Evolutionary conservation across 2,888 invertebrate species (phyloP).

Genomic region (Caenorhabditis parvicauda): DNA sequence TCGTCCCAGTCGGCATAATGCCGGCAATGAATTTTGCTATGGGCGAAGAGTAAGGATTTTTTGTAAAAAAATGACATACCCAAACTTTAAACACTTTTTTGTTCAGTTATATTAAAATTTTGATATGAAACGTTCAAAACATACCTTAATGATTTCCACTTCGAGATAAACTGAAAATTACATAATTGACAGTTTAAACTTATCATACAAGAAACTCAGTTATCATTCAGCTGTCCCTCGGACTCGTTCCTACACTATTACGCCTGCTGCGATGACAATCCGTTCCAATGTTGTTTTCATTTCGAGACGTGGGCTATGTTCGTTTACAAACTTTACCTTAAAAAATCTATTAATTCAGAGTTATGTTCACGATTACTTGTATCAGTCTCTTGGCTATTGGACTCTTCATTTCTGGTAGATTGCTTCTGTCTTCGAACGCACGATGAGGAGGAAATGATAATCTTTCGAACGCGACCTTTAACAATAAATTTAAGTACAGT

Average conservation of each 20-base stretch:
- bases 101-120: not conserved
- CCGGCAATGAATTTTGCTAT: constrained; percentile 11
- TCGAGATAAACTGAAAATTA: not conserved
- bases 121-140: not conserved
- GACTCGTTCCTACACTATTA: constrained; percentile 60
- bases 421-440: constrained; percentile 12
- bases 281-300: constrained; percentile 59
- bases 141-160: not conserved
- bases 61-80: constrained; percentile 1
- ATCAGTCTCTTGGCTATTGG: constrained; percentile 15
- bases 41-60: constrained; percentile 40
- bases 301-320: constrained; percentile 59
- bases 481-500: too few species aligned
- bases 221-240: constrained; percentile 47
- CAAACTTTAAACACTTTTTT: not conserved
- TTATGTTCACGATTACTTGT: constrained; percentile 29
- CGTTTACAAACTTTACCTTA: constrained; percentile 14
- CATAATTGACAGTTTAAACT: not conserved
- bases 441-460: too few species aligned
- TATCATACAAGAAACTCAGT: not conserved
- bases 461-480: too few species aligned
- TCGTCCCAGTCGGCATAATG: constrained; percentile 31
- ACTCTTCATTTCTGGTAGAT: constrained; percentile 25
- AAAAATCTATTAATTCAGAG: constrained; percentile 9
- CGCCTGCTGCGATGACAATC: constrained; percentile 58